Base-by-base conservation (phyloP, 1,140 invertebrate genomes). In the Contarinia nasturtii region DNA sequence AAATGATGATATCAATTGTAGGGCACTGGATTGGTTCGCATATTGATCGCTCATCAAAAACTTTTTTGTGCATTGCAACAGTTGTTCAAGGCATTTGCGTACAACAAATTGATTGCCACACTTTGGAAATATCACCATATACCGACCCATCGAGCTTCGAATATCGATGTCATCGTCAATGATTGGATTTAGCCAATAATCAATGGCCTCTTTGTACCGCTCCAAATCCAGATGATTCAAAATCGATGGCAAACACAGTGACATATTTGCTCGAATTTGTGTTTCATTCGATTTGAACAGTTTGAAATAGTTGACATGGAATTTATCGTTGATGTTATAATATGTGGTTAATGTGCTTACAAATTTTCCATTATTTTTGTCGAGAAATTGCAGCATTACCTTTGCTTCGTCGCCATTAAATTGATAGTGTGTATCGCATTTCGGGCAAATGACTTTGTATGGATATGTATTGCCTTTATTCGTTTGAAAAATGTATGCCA, bases 1-100 rank as follows among this genome's bases (percentile, higher is more conserved):
- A 49, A 77, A 67, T 50, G 69, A 61, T 56, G 61, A 68, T 8
- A 77, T 43, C 41, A 43, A 3, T 20, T 12, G 10, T 14, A 43
- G 11, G 5, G 18, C 41, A 43, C 17, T 3, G 3, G 41, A 43
- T 20, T 43, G 41, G n/a, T 12, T 5, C 17, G 41, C 15, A 5
- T 43, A 2, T 18, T 43, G n/a, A 12, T 21, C 41, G 10, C 10
- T 43, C 18, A 12, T 12, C 18, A 43, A 17, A 8, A 11, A 18
- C 4, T 43, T 12, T 21, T 18, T 43, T 5, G 18, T 18, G 15
- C n/a, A 3, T 21, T 20, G 3, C 20, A 18, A 18, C 18, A 43
- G 41, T 19, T 20, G n/a, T 4, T 43, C 18, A n/a, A 20, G 4
- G 12, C 41, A 43, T 18, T 18, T 43, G n/a, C 11, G 15, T 14